phyloP scores from a whole-genome alignment of 2,888 invertebrate species.

The Dascillus cervinus region DNA sequence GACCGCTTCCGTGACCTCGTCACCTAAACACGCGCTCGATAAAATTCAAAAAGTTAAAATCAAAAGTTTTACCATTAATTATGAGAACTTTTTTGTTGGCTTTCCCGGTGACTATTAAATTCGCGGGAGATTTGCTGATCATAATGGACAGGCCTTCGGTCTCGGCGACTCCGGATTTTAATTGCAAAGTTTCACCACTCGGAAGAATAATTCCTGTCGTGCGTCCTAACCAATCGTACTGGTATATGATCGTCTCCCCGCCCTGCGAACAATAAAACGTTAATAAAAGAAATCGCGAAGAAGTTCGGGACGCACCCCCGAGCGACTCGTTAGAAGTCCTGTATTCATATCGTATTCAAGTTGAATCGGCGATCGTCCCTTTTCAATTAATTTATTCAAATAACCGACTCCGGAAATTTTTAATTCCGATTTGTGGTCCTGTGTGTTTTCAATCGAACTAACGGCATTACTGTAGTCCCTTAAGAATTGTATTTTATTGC shows the following conservation, averaged over 20 bases:
- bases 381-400: slow-evolving; percentile 79
- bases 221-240: slow-evolving; percentile 84
- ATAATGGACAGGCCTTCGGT: slow-evolving; percentile 70
- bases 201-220: slow-evolving; percentile 81
- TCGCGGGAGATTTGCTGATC: slow-evolving; percentile 43
- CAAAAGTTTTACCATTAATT: slow-evolving; percentile 42
- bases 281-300: slow-evolving; percentile 42
- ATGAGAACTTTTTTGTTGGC: slow-evolving; percentile 47
- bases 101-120: slow-evolving; percentile 38
- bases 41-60: no score
- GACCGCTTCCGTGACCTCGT: slow-evolving; percentile 65
- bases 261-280: no score
- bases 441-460: slow-evolving; percentile 89
- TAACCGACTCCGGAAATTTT: slow-evolving; percentile 90
- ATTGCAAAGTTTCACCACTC: slow-evolving; percentile 80
- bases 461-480: slow-evolving; percentile 89
- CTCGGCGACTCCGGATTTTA: slow-evolving; percentile 69
- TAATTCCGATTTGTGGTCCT: slow-evolving; percentile 86
- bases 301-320: no score
- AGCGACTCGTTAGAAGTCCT: slow-evolving; percentile 77
- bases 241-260: slow-evolving; percentile 82
- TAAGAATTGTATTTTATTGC: slow-evolving; percentile 84
- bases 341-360: slow-evolving; percentile 86
- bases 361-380: slow-evolving; percentile 82
- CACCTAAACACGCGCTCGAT: slow-evolving; percentile 36